Evolutionary conservation across 2,797 vertebrate genomes (phyloP), one percentile per base, ranked within the genome.

Genomic region (Melanotaenia parkinsoni): DNA sequence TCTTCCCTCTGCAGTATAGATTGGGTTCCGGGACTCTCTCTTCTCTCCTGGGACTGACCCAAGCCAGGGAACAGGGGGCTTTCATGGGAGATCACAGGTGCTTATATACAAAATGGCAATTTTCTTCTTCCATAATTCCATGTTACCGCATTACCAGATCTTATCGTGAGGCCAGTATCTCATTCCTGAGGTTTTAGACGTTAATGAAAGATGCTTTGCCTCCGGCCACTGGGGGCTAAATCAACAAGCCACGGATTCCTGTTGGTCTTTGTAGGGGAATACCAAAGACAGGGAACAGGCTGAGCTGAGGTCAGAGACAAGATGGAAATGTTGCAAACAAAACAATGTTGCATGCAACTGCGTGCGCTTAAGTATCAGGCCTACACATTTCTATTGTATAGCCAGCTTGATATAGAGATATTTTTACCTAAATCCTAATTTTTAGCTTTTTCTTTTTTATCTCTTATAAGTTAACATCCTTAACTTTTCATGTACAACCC

Each of bases 31-130:
- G 83, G 81, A 84, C 90, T 79, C 78, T 84, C 79, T 87, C 77
- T 83, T 87, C 83, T 87, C 90, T 91, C 91, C 87, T 88, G 89
- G 88, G 90, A 91, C 89, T 67, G 86, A 84, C 85, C 91, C 89
- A 91, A 87, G 81, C 88, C 2, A 54, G 89, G 88, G 88, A 94
- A 94, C 91, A 90, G 87, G 80, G 83, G 89, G 91, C 92, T 93
- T 94, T 95, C 90, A 93, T 88, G 89, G 88, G 85, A 93, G 94
- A 95, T 96, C 94, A 94, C 92, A 94, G 93, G 94, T 94, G 91
- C 94, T 95, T 95, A 95, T 94, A 94, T 92, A 94, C 92, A 95
- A 95, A 95, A 95, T 94, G 90, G 91, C 92, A 94, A 94, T 95
- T 95, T 95, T 94, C 93, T 93, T 92, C 91, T 89, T 94, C 92